Base-by-base conservation (phyloP, 1,140 invertebrate species). In the Drosophila santomea region DNA sequence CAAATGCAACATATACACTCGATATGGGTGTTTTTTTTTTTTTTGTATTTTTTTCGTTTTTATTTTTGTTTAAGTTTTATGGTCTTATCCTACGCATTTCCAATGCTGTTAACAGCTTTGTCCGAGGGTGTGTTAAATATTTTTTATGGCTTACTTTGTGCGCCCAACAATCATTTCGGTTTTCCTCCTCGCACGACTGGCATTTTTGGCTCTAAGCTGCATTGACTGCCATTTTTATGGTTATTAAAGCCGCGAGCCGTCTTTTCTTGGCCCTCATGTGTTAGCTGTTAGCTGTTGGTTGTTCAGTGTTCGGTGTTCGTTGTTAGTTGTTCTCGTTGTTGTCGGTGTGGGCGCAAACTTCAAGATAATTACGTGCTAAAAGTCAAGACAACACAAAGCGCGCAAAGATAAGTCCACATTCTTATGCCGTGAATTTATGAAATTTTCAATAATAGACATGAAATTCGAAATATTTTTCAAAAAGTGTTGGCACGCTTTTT, bases 121-220 rank as follows among this genome's bases (percentile, higher is more conserved):
- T 88, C 75, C 62, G 83, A 88, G 83, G 83, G 83, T 89, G 83
- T 88, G 83, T 88, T 88, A 88, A 88, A 83, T 88, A 88, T 88
- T 88, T 88, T 88, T 88, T 83, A 88, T 88, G 80, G 84, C 84
- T 88, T 88, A 88, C 72, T 88, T 88, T 88, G 76, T 67, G 79
- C 60, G 80, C 71, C 76, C 78, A 72, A 68, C 78, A 75, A 60
- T 62, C 71, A 60, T 72, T 81, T 83, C 63, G 75, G 68, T 60
- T 71, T 71, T 72, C 55, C 55, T 51, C 38, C 17, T 58, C 36
- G 25, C 44, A n/a, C 8, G 64, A 51, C 54, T 45, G 41, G 48
- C 64, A 69, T 74, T 71, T 81, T 71, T 17, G 64, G 67, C 62
- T 47, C 45, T 50, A 66, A 83, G 75, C 62, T 83, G 80, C 68